Evolutionary conservation across 35 echinoderm and acorn worm genomes (phyloP), one percentile per base, ranked within the genome.

Genomic region (Heliocidaris tuberculata): DNA sequence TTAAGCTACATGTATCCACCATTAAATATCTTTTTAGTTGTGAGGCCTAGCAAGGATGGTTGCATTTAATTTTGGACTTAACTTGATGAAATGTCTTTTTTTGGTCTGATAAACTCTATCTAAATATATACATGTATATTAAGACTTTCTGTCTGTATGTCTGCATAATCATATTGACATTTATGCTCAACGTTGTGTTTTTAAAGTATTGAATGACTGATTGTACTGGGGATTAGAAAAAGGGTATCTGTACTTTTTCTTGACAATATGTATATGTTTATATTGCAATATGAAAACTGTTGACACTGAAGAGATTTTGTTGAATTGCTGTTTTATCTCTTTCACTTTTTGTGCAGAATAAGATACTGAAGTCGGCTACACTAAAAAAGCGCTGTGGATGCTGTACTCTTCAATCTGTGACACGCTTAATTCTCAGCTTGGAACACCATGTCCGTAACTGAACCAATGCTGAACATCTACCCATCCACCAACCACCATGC

Each of bases 381-480:
- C 29, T 93, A 89, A 32, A 93, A 92, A 30, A 93, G 50, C 50
- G 15, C 30, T 48, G 48, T 93, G 48, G 50, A 59, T 93, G 91
- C 91, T 31, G 47, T 30, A 52, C 50, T 48, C 48, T 93, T 59
- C 17, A 49, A 24, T 59, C 17, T 93, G 91, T 19, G 87, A 89
- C 19, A 16, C 47, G 85, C 31, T 32, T 24, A 32, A 29, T 93
- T n/a, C 65, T 78, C 49, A 93, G 91, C 91, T 13, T 13, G 48
- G 91, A 48, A 32, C 71, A 95, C 50, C 92, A 97, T 97, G 96
- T 97, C 96, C 30, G 96, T 93, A 30, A 94, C 95, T 92, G 96
- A 97, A 85, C 93, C 96, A 35, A 88, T 97, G 88, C 87, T 97
- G 88, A 90, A 85, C 89, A 95, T 95, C 49, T 88, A 96, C 71